Evolutionary conservation across 1,140 invertebrate species (phyloP).

Genomic region (Telenomus remus): DNA sequence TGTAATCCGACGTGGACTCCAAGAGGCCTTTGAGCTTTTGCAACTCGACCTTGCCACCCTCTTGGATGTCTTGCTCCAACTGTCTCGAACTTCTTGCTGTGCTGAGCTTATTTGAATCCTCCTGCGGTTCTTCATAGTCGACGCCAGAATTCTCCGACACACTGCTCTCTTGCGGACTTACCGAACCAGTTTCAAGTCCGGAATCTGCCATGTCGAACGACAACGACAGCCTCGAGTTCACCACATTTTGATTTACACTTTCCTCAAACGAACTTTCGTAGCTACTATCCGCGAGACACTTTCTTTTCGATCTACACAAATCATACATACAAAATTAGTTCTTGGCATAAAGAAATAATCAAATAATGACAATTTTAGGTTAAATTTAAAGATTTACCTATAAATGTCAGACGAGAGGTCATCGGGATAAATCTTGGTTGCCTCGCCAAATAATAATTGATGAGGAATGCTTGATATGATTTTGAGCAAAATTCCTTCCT

Average conservation of each 20-base stretch:
- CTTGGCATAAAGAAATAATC: neutral
- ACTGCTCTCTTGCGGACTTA: conserved; percentile 74
- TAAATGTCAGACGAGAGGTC: conserved; percentile 30
- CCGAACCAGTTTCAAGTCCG: conserved; percentile 77
- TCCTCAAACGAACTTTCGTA: conserved; percentile 48
- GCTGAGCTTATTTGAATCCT: conserved; percentile 73
- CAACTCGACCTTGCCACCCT: conserved; percentile 31
- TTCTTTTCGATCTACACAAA: conserved; percentile 40
- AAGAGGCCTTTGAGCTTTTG: conserved; percentile 34
- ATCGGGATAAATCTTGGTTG: conserved; percentile 41
- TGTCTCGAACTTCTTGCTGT: conserved; percentile 21
- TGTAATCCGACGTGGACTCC: conserved; percentile 52
- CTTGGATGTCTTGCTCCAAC: conserved; percentile 31
- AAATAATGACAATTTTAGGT: too few species aligned
- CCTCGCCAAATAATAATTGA: conserved; percentile 36
- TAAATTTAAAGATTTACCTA: conserved; percentile 23
- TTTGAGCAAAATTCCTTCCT: conserved; percentile 64
- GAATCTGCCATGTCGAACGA: conserved; percentile 77
- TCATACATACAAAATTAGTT: conserved; percentile 10
- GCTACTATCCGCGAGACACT: conserved; percentile 16
- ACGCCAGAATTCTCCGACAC: conserved; percentile 71
- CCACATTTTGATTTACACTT: conserved; percentile 46
- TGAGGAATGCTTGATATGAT: conserved; percentile 56
- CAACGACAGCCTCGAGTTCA: conserved; percentile 52
- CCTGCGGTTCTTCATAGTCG: conserved; percentile 73